Base-by-base conservation (phyloP, 2,113 vertebrate species). In the Psittacus erithacus region DNA sequence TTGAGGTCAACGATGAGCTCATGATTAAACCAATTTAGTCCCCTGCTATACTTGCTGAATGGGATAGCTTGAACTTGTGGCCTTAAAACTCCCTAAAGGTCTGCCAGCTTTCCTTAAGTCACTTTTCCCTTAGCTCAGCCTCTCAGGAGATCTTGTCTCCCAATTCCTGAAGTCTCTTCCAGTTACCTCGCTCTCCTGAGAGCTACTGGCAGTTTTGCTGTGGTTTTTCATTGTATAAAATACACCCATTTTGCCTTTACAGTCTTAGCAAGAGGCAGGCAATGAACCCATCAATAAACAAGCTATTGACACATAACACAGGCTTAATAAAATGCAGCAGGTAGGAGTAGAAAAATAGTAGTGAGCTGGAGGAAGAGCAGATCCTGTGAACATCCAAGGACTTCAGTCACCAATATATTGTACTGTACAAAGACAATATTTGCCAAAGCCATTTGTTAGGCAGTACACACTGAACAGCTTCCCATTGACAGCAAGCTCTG, bases 1-100 rank as follows among this genome's bases (percentile, higher is more conserved):
- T 89, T 95, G 94, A 96, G 95, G 91, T 97, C 91, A 93, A 68
- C 3, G n/a, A 97, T 92, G 95, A 97, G 93, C 86, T 96, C 96
- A 95, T n/a, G 86, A 79, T 89, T 87, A 95, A 93, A 95, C 55
- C 77, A 81, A 29, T 89, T 87, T 82, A 73, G 84, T 76, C 74
- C 83, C 55, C 69, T 91, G 39, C 92, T 64, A 84, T 8, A 60
- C 55, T 52, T 93, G 59, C 73, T 84, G 88, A 92, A 93, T 44
- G 77, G 91, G 91, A 82, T 13, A 93, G 65, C 57, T 89, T 86
- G 74, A 95, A 92, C 86, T 69, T 39, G 52, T 44, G 62, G 65
- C 86, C 73, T 82, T 64, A 35, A 79, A 81, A 55, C 77, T 71
- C 86, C 73, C 64, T 59, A 35, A 35, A 62, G 88, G 62, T 50